Evolutionary conservation across 1,140 invertebrate genomes (phyloP).

Genomic region (Drosophila persimilis): DNA sequence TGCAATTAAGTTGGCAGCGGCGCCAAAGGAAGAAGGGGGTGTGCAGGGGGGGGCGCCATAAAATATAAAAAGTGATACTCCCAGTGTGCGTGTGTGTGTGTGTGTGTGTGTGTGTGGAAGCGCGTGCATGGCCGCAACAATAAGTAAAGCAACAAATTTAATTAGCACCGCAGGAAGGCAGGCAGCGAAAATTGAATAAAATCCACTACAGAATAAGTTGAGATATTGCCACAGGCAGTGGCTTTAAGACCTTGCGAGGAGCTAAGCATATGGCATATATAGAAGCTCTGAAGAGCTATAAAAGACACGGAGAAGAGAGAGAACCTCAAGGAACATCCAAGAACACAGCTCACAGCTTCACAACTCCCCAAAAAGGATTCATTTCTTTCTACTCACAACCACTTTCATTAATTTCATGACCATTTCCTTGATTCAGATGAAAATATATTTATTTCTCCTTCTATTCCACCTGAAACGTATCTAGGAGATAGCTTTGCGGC

Average conservation of each 20-base stretch:
- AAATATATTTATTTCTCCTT: too few relatives aligned
- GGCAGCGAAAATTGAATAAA: constrained; percentile 21
- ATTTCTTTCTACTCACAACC: too few relatives aligned
- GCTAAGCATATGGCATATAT: too few relatives aligned
- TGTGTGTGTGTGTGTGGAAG: not conserved
- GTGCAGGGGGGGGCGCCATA: not conserved
- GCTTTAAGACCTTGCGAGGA: not conserved
- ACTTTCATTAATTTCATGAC: too few relatives aligned
- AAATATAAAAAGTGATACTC: not conserved
- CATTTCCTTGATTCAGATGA: too few relatives aligned
- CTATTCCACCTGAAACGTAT: too few relatives aligned
- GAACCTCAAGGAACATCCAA: too few relatives aligned
- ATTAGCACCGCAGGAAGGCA: constrained; percentile 43
- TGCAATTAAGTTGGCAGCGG: constrained; percentile 45
- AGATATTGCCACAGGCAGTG: constrained; percentile 6
- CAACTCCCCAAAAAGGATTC: too few relatives aligned
- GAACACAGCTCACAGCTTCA: too few relatives aligned
- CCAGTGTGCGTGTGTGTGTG: not conserved
- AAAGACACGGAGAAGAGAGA: too few relatives aligned
- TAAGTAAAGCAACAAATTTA: constrained; percentile 44
- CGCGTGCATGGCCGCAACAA: not conserved
- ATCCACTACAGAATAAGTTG: constrained; percentile 25
- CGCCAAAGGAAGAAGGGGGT: constrained; percentile 13
- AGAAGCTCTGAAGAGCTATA: too few relatives aligned
- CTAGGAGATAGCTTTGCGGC: too few relatives aligned